Evolutionary conservation across 2,888 invertebrate species (phyloP), one percentile per base, ranked within the genome.

Genomic region (Sussaba pulchella): DNA sequence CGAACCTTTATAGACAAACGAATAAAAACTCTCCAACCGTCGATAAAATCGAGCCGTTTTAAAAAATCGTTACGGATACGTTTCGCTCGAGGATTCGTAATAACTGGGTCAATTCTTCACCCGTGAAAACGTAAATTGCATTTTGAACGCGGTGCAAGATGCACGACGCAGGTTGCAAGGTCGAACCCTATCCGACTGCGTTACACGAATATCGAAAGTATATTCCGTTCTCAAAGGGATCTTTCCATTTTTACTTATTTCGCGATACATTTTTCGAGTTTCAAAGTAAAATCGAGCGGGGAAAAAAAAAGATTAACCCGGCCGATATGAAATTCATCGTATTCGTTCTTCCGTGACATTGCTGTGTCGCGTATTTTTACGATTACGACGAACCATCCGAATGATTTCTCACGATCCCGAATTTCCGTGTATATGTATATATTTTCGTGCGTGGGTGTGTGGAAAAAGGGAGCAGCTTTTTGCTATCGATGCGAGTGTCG

Each of bases 71-170:
- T n/a, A 2, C 4, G 31, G 31, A 26, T 31, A 57, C 17, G 36
- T 17, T 8, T 14, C 8, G 57, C 1, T 19, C 36, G 26, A 45
- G 36, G 64, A 43, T 74, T n/a, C 45, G 6, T 14, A 52, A 70
- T 24, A 79, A 59, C 66, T 79, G 24, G 75, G 75, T 75, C 74
- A 75, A 71, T 66, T 57, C 74, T 71, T 50, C 45, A 66, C 26
- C 14, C 47, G 57, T 12, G n/a, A n/a, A 59, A 71, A 70, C 54
- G 39, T 10, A 36, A 73, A 57, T 41, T 59, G 45, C 36, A 26
- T 57, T 71, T 66, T 31, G 12, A 57, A 57, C 39, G 41, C 9
- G 17, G 24, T 6, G 24, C 52, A 26, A 70, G 24, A 59, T 77
- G 24, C 21, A 63, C 45, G 31, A n/a, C n/a, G n/a, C n/a, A n/a